phyloP scores from a whole-genome alignment of 2,888 invertebrate genomes.

The Belgica antarctica region DNA sequence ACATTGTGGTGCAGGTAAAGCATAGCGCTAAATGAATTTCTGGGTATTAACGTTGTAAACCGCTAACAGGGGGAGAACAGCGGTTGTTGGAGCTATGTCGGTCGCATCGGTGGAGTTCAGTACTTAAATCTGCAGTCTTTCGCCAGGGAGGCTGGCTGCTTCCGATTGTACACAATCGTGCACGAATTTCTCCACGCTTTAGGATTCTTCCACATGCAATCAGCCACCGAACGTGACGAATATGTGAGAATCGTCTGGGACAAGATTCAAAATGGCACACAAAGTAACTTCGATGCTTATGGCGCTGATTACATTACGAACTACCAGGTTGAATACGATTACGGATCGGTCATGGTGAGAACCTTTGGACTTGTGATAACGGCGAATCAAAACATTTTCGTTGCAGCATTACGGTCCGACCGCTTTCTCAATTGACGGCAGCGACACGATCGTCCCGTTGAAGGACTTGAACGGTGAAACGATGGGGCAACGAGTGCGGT shows the following conservation, averaged over 20 bases:
- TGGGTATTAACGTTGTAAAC: not conserved
- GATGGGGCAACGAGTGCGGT: slow-evolving; percentile 12
- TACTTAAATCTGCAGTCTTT: slow-evolving; percentile 17
- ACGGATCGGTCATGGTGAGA: slow-evolving; percentile 53
- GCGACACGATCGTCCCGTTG: slow-evolving; percentile 46
- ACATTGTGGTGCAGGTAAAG: not conserved
- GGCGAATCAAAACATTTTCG: too few species aligned
- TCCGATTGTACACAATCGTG: slow-evolving; percentile 57
- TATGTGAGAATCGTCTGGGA: slow-evolving; percentile 58
- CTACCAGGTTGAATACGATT: slow-evolving; percentile 67
- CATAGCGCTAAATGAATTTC: not conserved
- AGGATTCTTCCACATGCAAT: slow-evolving; percentile 74
- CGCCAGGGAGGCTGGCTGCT: slow-evolving; percentile 17
- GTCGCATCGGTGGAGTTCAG: slow-evolving; percentile 57
- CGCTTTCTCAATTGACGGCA: slow-evolving; percentile 54
- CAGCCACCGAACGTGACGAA: slow-evolving; percentile 66
- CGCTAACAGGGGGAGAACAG: slow-evolving; percentile 49
- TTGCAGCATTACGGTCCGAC: too few species aligned
- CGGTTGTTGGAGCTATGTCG: slow-evolving; percentile 74
- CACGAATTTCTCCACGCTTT: slow-evolving; percentile 69
- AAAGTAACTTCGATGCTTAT: slow-evolving; percentile 65
- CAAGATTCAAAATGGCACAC: slow-evolving; percentile 49
- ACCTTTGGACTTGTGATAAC: too few species aligned
- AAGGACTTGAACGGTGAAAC: slow-evolving; percentile 14
- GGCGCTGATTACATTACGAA: slow-evolving; percentile 57